Evolutionary conservation across 2,113 vertebrate species (phyloP).

Genomic region (Pitta sordida): DNA sequence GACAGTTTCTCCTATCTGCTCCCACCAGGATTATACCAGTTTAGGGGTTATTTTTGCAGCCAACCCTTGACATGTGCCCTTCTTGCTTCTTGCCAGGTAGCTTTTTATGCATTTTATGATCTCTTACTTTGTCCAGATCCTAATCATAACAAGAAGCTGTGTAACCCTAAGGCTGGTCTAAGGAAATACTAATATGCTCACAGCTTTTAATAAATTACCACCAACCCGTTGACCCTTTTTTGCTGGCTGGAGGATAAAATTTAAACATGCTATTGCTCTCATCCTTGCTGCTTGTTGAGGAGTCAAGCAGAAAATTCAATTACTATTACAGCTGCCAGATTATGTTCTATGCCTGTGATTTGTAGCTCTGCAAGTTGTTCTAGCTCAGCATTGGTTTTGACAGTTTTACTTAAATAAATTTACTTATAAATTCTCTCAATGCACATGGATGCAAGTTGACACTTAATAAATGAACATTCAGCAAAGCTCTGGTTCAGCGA

Average conservation of each 20-base stretch:
- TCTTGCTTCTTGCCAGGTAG: neutral
- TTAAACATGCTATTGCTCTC: neutral
- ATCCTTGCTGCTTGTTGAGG: neutral
- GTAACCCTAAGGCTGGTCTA: neutral
- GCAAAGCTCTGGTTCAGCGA: neutral
- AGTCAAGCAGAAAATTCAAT: slow-evolving; percentile 1
- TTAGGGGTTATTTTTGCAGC: neutral
- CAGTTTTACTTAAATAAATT: neutral
- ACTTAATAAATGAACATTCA: neutral
- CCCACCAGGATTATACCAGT: neutral
- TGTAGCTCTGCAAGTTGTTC: neutral
- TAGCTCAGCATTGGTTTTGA: neutral
- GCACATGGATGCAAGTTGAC: neutral
- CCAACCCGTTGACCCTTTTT: neutral
- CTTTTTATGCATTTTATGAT: neutral
- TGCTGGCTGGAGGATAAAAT: neutral
- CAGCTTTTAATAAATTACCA: neutral
- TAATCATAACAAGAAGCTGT: neutral
- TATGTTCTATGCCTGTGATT: neutral
- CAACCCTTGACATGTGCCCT: neutral
- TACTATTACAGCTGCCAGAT: neutral
- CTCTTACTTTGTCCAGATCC: neutral
- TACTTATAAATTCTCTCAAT: neutral
- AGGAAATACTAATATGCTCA: neutral
- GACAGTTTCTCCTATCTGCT: neutral